A percentile compares a stretch with the other conserved stretches of the same genome.
These are phyloP conservation scores for Gracilinanus agilis DNA, from an alignment of 2,113 vertebrate genomes.

Conservation along the genomic window DNA sequence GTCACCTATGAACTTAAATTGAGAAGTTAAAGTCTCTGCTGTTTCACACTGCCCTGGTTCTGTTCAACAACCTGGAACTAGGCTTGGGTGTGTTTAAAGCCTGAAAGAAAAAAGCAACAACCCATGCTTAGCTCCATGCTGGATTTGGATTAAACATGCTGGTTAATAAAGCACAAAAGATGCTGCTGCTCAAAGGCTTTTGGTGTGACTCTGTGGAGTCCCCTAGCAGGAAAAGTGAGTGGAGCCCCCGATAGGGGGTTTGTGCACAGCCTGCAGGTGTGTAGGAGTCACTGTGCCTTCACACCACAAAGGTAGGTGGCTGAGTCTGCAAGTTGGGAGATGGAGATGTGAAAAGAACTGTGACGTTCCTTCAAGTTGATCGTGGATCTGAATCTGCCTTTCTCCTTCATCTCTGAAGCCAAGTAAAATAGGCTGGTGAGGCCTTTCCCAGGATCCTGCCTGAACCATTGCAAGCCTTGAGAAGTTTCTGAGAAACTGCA, in stretches of 20 bases:
- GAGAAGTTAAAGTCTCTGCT: not conserved
- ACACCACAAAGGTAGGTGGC: constrained; percentile 14
- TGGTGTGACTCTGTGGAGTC: not conserved
- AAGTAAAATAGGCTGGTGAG: constrained; percentile 26
- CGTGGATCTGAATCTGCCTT: constrained; percentile 20
- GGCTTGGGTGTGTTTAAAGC: not conserved
- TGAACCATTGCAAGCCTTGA: constrained; percentile 37
- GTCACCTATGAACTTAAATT: not conserved
- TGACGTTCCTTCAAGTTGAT: not conserved
- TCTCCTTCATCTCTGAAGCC: not conserved
- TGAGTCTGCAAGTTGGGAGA: not conserved
- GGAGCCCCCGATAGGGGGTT: constrained; percentile 46
- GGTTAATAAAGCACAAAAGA: no score
- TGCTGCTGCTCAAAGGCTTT: not conserved
- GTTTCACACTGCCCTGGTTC: not conserved
- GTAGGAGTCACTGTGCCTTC: not conserved
- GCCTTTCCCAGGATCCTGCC: not conserved
- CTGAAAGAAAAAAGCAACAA: no score
- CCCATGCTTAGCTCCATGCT: no score
- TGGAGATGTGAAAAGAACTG: constrained; percentile 41
- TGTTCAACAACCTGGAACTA: not conserved
- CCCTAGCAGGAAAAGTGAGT: not conserved
- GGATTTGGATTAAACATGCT: no score
- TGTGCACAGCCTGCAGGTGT: constrained; percentile 61
- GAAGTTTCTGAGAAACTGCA: not conserved